Base-by-base conservation (phyloP, 2,888 invertebrate species). In the Dasypogon diadema region DNA sequence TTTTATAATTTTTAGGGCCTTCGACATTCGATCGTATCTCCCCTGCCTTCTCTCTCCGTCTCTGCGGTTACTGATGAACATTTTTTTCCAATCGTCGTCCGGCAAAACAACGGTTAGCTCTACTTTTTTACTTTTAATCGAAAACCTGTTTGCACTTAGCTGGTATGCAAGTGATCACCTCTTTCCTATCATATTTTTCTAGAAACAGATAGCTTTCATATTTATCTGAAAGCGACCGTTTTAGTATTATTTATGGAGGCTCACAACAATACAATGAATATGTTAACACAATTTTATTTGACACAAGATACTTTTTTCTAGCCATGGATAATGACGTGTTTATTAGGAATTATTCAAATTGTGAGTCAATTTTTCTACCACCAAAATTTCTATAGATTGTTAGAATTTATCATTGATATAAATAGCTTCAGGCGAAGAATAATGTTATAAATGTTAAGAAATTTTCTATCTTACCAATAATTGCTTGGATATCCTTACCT, bases 41-140 rank as follows among this genome's bases (percentile, higher is more conserved):
- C 12, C 26, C n/a, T 46, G 34, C 14, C 18, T 65, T 24, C 16
- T 24, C 58, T 48, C n/a, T 30, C 12, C n/a, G n/a, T n/a, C 21
- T 18, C 21, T 56, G 14, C 16, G 10, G 24, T 8, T 42, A 24
- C 24, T 46, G 21, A 4, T 58, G n/a, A n/a, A n/a, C 10, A 22
- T 42, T 46, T 46, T 42, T n/a, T 73, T 42, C 24, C 42, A n/a
- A n/a, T n/a, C n/a, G n/a, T 26, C 34, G 22, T 51, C 55, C 55
- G 30, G 37, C 26, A 60, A 37, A 24, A 74, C 56, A 74, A 75
- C 75, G 75, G 75, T 75, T 65, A 75, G 75, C 55, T 75, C 75
- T 65, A 75, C 65, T 75, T 68, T n/a, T 75, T 65, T 75, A 46
- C 65, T 65, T 75, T 68, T 37, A 51, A 46, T 46, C 54, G 54